Percentiles rank a stretch among this genome's conserved stretches.
Evolutionary conservation across 2,888 invertebrate genomes (phyloP).

Genomic region (Apodemia zela): DNA sequence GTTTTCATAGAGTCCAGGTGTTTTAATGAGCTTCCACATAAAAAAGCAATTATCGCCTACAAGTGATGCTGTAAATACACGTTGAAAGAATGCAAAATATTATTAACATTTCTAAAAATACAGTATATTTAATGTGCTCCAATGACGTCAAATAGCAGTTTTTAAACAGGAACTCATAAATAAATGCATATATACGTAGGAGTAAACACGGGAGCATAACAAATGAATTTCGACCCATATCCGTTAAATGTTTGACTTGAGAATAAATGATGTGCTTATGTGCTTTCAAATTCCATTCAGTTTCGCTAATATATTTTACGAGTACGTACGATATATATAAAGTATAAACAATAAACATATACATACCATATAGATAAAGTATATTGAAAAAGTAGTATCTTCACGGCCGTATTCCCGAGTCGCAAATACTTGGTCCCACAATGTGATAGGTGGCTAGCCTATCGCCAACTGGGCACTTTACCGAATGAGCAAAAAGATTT

Average conservation of each 20-base stretch:
- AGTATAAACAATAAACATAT: no score
- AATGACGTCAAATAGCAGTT: neutral
- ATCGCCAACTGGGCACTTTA: no score
- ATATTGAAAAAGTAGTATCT: no score
- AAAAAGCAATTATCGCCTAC: neutral
- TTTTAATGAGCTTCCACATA: no score
- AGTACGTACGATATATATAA: no score
- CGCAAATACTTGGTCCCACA: no score
- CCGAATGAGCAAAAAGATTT: no score
- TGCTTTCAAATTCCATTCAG: neutral
- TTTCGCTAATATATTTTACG: neutral
- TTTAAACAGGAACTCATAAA: slow-evolving; percentile 16
- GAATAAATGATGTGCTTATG: slow-evolving; percentile 13
- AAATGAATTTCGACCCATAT: slow-evolving; percentile 3
- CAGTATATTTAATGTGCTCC: neutral
- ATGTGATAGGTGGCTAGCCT: no score
- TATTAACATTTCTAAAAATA: neutral
- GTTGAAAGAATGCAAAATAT: neutral
- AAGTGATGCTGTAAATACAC: no score
- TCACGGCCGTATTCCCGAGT: no score
- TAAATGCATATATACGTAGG: neutral
- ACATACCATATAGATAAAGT: no score
- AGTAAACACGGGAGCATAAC: slow-evolving; percentile 4
- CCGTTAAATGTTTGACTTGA: slow-evolving; percentile 1
- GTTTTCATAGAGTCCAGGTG: no score